Base-by-base conservation (phyloP, 2,888 invertebrate species). In the Scrobipalpa atriplicella region DNA sequence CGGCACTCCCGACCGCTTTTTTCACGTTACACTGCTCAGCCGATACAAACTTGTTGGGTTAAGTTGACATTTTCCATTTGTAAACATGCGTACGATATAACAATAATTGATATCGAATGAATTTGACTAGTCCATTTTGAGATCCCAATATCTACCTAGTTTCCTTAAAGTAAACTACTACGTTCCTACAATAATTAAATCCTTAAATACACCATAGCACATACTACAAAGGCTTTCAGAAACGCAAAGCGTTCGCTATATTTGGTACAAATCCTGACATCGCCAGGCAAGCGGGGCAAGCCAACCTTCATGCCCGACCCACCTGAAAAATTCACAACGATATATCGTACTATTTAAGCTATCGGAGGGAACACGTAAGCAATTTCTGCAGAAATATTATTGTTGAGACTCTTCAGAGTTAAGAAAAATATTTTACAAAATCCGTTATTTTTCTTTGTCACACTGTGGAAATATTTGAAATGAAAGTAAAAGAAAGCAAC, bases 341-440 rank as follows among this genome's bases (percentile, higher is more conserved):
- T 52, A 19, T 52, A 52, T 52, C 52, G 52, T 52, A n/a, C n/a
- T n/a, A 52, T 52, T 52, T 52, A 52, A 52, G 52, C 52, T 21
- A 2, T 3, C 10, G 9, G 52, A 10, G 19, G 7, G 11, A 11
- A 52, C 19, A 52, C 52, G 52, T 19, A 18, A 18, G 41, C 29
- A 29, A 29, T 2, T 41, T 41, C 52, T 10, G n/a, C 51, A 2
- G 3, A 52, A 1, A 18, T 51, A 52, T 11, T 52, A 18, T 21
- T 52, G 52, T 10, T 10, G 10, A 9, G n/a, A 16, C 3, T 8
- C n/a, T 47, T 47, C 29, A 16, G 47, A 47, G 8, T 3, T 7
- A 43, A 3, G 16, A 6, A 8, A 47, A 47, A 47, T 47, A 47
- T 47, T 47, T 47, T 5, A n/a, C n/a, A 47, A 16, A 29, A 29